Conservation (phyloP, 2,888 invertebrate genomes). For the Sialis lutaria region DNA sequence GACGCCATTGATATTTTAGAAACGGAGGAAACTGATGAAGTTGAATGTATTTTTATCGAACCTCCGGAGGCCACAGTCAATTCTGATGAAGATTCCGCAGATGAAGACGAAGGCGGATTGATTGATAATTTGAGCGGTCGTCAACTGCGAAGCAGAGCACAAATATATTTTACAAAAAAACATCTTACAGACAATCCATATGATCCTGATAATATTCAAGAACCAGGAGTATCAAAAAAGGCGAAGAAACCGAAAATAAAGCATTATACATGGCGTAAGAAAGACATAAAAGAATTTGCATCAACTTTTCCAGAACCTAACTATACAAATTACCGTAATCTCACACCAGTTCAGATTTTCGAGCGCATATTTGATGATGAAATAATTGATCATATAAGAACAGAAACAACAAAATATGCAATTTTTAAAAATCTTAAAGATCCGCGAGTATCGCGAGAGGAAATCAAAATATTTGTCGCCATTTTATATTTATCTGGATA, state of each 20-base stretch:
- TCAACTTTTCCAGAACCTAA: not conserved
- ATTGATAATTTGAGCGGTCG: not conserved
- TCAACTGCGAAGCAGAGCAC: not conserved
- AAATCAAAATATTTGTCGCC: constrained; percentile 10
- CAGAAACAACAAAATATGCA: too few species aligned
- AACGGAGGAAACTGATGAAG: not conserved
- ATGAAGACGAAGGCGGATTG: not conserved
- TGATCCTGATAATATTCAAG: not conserved
- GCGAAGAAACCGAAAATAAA: too few species aligned
- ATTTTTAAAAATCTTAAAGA: not conserved
- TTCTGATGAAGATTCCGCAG: not conserved
- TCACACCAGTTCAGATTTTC: not conserved
- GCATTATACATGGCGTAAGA: too few species aligned
- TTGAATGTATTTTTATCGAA: not conserved
- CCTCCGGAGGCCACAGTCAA: not conserved
- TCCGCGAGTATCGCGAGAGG: constrained; percentile 1
- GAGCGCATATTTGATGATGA: not conserved
- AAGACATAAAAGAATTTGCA: too few species aligned
- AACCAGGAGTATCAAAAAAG: too few species aligned
- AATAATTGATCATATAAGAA: too few species aligned
- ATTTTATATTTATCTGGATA: constrained; percentile 11
- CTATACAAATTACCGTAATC: not conserved
- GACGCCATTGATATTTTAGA: not conserved
- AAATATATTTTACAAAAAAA: not conserved
- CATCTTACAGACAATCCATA: not conserved